Evolutionary conservation across 2,113 vertebrate species (phyloP).

Genomic region (Poeciliopsis prolifica): DNA sequence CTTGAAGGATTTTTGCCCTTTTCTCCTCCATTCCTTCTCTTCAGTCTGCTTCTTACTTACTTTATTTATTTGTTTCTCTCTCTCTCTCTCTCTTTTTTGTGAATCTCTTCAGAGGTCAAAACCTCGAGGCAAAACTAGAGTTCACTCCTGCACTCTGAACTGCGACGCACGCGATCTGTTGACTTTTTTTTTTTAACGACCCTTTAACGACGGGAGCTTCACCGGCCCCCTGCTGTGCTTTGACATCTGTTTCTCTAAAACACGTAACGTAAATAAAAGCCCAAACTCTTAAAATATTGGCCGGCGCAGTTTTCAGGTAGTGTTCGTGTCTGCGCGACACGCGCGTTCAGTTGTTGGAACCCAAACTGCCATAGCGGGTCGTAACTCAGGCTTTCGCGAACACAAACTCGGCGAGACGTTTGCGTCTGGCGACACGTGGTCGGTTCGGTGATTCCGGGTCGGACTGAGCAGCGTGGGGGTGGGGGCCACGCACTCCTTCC

Average conservation of each 20-base stretch:
- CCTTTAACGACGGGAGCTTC: constrained; percentile 59
- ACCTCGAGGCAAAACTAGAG: constrained; percentile 24
- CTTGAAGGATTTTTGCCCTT: constrained; percentile 46
- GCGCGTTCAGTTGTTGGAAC: constrained; percentile 45
- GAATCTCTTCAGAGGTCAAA: constrained; percentile 28
- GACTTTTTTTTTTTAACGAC: constrained; percentile 44
- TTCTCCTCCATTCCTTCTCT: constrained; percentile 1
- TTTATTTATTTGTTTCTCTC: constrained; percentile 33
- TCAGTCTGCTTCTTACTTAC: constrained; percentile 20
- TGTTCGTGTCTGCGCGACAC: constrained; percentile 24
- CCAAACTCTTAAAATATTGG: constrained; percentile 18
- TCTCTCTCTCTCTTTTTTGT: constrained; percentile 56
- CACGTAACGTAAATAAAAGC: too few species aligned
- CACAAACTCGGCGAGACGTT: constrained; percentile 19
- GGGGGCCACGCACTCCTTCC: constrained; percentile 19
- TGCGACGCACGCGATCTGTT: constrained; percentile 52
- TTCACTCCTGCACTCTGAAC: constrained; percentile 42
- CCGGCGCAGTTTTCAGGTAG: constrained; percentile 27
- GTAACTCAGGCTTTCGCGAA: constrained; percentile 69
- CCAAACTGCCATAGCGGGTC: constrained; percentile 67
- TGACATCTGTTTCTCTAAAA: constrained; percentile 38
- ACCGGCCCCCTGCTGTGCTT: constrained; percentile 65
- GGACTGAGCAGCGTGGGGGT: constrained; percentile 44
- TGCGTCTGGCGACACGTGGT: constrained; percentile 37
- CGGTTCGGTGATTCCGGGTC: constrained; percentile 43